Base-by-base conservation (phyloP, 2,797 vertebrate species). In the Muscicapa striata region DNA sequence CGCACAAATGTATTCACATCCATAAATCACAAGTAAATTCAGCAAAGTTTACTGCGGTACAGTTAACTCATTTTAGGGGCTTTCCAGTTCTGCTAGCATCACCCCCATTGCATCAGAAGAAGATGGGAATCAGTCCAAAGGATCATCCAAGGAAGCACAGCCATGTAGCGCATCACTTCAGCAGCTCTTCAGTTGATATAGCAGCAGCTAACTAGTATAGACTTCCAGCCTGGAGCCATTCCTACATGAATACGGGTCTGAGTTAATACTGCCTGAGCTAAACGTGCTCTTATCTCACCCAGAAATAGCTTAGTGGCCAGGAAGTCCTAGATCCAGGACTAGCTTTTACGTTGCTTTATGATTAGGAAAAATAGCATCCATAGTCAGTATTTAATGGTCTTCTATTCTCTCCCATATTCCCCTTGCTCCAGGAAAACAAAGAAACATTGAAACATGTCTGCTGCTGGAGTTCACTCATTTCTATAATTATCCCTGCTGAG, bases 401-500 rank as follows among this genome's bases (percentile, higher is more conserved):
- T 30, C 69, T 74, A 4, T 69, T 90, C 49, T 81, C 74, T 75
- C 26, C 72, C 46, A 18, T 81, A 70, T 58, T 54, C 24, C 15
- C 20, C 46, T 92, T 84, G 68, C 69, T 75, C 46, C 38, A 38
- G 61, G 49, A 91, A 91, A 94, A 94, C 54, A 94, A 93, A 91
- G 70, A 72, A 93, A 88, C 29, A 5, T 52, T 82, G 75, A 94
- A 97, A 95, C 58, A 73, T 89, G 57, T 76, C 94, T 96, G 93
- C 88, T 41, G 13, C 86, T 96, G 66, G 74, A 97, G 59, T 94
- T 96, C 87, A 92, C 29, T 80, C 55, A 74, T 96, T 97, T 97
- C 95, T 96, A 36, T 94, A 97, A 97, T 97, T 97, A 97, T 87
- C 68, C 93, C 96, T 49, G 21, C 95, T 91, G 94, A 96, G 97